These are phyloP conservation scores for Tetraneura akinire DNA, from an alignment of 1,140 invertebrate genomes.

Conservation along the genomic window DNA sequence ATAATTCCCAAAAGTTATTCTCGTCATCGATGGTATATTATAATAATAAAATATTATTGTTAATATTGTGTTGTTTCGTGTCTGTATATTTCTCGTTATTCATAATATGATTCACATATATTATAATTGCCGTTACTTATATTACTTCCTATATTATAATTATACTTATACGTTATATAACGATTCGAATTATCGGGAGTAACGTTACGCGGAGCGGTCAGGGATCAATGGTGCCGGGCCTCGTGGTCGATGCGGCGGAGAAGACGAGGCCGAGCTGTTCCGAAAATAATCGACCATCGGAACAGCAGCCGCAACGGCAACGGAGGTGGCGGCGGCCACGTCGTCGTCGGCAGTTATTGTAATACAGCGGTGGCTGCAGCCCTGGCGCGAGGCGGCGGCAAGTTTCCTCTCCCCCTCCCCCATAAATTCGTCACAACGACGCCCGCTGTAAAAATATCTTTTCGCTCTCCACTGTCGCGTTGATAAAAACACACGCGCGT, in stretches of 20 bases:
- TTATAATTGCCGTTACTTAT: too few species aligned
- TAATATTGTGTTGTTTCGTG: too few species aligned
- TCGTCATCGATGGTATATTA: too few species aligned
- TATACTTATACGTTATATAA: background rate
- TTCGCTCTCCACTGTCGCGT: constrained; percentile 15
- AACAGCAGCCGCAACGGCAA: constrained; percentile 16
- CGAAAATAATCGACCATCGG: constrained; percentile 48
- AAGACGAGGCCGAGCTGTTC: constrained; percentile 44
- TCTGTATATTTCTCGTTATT: too few species aligned
- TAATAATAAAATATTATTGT: too few species aligned
- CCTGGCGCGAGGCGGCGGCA: constrained; percentile 22
- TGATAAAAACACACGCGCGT: background rate
- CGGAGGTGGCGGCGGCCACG: background rate
- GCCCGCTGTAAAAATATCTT: constrained; percentile 48
- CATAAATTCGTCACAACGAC: background rate
- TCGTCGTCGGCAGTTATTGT: background rate
- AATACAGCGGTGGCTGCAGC: background rate
- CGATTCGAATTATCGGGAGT: background rate
- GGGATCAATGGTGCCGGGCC: constrained; percentile 19
- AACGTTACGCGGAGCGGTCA: background rate
- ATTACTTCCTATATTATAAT: too few species aligned
- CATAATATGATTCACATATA: too few species aligned
- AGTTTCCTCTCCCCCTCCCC: background rate
- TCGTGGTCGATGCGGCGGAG: background rate
- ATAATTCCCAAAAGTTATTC: too few species aligned